These are phyloP conservation scores for Drosophila quinaria DNA, from an alignment of 2,888 invertebrate genomes.

Conservation along the genomic window DNA sequence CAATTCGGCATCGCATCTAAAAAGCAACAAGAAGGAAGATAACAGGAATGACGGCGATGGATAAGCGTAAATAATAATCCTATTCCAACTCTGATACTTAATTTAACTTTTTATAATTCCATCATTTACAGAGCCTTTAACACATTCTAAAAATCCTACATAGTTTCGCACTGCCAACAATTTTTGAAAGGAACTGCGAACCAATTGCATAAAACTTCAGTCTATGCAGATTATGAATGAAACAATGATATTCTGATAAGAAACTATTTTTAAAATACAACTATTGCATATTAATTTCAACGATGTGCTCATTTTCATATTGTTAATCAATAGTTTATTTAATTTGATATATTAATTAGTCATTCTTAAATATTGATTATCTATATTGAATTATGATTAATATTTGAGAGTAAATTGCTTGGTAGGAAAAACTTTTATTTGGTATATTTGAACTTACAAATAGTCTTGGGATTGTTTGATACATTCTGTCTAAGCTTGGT, in stretches of 20 bases:
- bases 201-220: neutral
- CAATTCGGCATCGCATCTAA: neutral
- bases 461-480: no score
- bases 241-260: neutral
- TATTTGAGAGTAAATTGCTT: no score
- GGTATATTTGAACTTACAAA: no score
- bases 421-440: no score
- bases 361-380: no score
- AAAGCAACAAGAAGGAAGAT: neutral
- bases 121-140: neutral
- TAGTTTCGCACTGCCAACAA: neutral
- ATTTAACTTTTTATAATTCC: neutral
- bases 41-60: neutral
- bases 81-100: neutral
- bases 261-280: neutral
- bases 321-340: neutral
- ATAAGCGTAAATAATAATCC: neutral
- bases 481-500: no score
- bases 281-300: neutral
- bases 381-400: no score
- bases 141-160: neutral
- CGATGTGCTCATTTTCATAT: no score
- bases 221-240: neutral
- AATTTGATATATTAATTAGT: neutral
- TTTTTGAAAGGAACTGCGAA: neutral